These are phyloP conservation scores for Coecobrya sp. DNA, from an alignment of 2,888 invertebrate species.

Conservation along the genomic window DNA sequence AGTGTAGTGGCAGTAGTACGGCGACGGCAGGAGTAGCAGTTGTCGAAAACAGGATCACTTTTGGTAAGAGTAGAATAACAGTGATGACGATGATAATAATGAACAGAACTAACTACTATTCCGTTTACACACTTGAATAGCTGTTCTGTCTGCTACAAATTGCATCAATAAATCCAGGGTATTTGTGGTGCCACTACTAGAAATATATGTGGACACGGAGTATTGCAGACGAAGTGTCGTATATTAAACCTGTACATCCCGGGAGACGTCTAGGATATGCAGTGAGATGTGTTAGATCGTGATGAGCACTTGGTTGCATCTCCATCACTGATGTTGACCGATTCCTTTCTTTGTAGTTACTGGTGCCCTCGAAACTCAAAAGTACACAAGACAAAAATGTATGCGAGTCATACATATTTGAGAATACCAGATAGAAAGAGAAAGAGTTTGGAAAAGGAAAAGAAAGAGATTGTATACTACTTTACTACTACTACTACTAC, in stretches of 20 bases:
- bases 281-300: constrained; percentile 66
- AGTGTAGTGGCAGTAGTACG: not conserved
- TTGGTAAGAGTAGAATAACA: not conserved
- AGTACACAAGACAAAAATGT: constrained; percentile 36
- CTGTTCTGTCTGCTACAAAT: constrained; percentile 69
- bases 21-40: constrained; percentile 8
- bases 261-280: constrained; percentile 59
- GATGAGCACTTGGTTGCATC: constrained; percentile 72
- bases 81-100: constrained; percentile 51
- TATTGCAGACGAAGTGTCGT: not conserved
- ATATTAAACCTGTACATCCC: constrained; percentile 51
- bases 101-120: constrained; percentile 64
- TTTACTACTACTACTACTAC: too few species aligned
- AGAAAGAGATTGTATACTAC: not conserved
- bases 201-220: not conserved
- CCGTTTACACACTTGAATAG: constrained; percentile 59
- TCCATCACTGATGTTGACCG: constrained; percentile 64
- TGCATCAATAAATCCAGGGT: constrained; percentile 76
- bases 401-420: not conserved
- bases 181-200: constrained; percentile 52
- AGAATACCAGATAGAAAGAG: constrained; percentile 5
- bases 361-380: constrained; percentile 52
- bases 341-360: constrained; percentile 72
- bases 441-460: constrained; percentile 25
- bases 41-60: constrained; percentile 55